Conservation (phyloP, 2,797 vertebrate genomes). For the Harpagifer antarcticus region DNA sequence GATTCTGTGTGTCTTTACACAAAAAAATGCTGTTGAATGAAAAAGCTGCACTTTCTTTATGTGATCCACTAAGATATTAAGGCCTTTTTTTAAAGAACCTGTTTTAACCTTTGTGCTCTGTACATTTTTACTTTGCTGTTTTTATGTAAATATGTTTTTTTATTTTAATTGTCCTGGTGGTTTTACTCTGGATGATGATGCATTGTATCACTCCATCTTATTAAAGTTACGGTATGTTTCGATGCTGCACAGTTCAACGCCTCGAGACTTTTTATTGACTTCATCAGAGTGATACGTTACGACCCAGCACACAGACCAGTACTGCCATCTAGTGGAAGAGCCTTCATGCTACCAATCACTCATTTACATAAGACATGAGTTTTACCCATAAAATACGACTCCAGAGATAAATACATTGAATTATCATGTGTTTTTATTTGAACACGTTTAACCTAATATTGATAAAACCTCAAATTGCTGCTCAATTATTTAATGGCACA, state of each 20-base stretch:
- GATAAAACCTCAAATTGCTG: not conserved
- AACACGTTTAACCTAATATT: not conserved
- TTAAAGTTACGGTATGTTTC: constrained; percentile 73
- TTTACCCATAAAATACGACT: not conserved
- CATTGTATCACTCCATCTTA: constrained; percentile 71
- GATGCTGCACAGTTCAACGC: constrained; percentile 51
- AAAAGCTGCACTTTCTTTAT: constrained; percentile 90
- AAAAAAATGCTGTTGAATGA: constrained; percentile 70
- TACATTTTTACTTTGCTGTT: constrained; percentile 63
- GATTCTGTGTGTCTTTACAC: constrained; percentile 35
- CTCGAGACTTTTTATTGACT: constrained; percentile 18
- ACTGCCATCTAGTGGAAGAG: constrained; percentile 58
- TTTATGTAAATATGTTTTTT: constrained; percentile 64
- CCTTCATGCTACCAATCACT: not conserved
- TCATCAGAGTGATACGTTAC: not conserved
- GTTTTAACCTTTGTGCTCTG: constrained; percentile 47
- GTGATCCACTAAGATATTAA: constrained; percentile 58
- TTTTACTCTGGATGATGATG: constrained; percentile 59
- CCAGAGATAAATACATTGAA: not conserved
- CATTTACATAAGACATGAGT: not conserved
- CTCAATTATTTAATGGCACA: not conserved
- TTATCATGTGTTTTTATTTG: not conserved
- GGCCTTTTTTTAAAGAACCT: constrained; percentile 16
- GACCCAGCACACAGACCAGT: not conserved
- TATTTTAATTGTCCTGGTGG: constrained; percentile 64